phyloP scores from a whole-genome alignment of 2,888 invertebrate species.

The Metalampra italica region DNA sequence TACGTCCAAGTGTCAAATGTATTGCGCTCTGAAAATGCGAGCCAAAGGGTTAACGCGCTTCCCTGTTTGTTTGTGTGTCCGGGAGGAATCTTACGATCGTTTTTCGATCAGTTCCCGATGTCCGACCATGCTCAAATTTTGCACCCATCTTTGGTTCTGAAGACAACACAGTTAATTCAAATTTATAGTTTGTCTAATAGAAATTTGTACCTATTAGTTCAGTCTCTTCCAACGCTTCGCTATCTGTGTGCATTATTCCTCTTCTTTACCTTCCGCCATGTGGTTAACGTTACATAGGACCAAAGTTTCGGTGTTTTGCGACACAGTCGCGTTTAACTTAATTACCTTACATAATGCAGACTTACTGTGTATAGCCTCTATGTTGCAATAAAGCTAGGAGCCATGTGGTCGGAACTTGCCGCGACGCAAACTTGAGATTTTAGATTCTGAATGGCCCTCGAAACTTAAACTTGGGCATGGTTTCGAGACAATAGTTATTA shows the following conservation, averaged over 20 bases:
- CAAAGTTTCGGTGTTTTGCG: conserved; percentile 43
- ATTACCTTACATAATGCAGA: conserved; percentile 42
- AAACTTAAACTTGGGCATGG: background rate
- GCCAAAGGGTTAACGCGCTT: too few relatives aligned
- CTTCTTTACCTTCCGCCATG: conserved; percentile 35
- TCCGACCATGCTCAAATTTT: too few relatives aligned
- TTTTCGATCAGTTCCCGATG: too few relatives aligned
- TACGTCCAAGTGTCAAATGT: too few relatives aligned
- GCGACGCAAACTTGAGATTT: background rate
- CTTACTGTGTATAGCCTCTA: background rate
- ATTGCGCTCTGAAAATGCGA: too few relatives aligned
- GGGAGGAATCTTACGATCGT: too few relatives aligned
- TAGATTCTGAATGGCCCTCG: background rate
- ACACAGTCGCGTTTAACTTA: conserved; percentile 45
- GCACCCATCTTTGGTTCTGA: too few relatives aligned
- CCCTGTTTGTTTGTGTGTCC: too few relatives aligned
- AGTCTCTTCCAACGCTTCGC: background rate
- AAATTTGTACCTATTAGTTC: too few relatives aligned
- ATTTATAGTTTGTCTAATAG: too few relatives aligned
- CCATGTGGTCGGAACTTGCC: background rate
- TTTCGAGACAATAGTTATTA: background rate
- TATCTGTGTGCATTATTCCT: conserved; percentile 16
- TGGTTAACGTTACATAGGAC: conserved; percentile 40
- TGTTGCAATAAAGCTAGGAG: background rate
- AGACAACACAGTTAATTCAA: too few relatives aligned